Percentiles rank a stretch among this genome's conserved stretches.
phyloP scores from a whole-genome alignment of 2,888 invertebrate species.

The Lypha dubia region DNA sequence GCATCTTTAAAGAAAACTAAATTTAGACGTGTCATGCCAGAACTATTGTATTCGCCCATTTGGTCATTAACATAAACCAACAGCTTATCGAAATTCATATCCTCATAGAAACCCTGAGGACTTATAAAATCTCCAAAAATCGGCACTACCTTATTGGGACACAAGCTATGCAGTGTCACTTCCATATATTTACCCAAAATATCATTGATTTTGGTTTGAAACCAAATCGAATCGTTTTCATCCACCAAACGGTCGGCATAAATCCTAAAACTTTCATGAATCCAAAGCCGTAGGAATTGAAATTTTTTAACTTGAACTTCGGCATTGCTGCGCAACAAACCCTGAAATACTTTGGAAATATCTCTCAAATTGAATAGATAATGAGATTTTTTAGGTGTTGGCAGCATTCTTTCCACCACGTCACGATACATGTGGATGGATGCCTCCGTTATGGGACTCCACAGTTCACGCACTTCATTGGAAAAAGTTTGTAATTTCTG shows the following conservation, averaged over 20 bases:
- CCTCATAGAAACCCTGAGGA: conserved; percentile 90
- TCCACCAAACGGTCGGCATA: conserved; percentile 93
- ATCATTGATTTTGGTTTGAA: conserved; percentile 88
- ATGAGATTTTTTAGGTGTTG: conserved; percentile 95
- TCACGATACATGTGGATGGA: conserved; percentile 91
- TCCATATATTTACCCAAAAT: conserved; percentile 92
- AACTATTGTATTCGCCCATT: conserved; percentile 86
- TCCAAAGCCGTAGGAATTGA: conserved; percentile 91
- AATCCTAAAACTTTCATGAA: conserved; percentile 93
- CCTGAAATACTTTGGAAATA: conserved; percentile 93
- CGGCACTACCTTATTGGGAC: conserved; percentile 88
- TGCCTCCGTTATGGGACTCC: conserved; percentile 88
- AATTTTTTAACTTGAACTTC: conserved; percentile 90
- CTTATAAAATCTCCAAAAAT: conserved; percentile 93
- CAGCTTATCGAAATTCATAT: conserved; percentile 86
- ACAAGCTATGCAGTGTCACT: conserved; percentile 90
- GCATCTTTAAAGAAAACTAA: conserved; percentile 94
- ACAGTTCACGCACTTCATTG: conserved; percentile 89
- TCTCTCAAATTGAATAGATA: conserved; percentile 95
- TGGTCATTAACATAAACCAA: conserved; percentile 85
- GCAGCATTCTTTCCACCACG: conserved; percentile 89
- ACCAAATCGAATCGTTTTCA: conserved; percentile 90
- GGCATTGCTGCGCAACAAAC: conserved; percentile 89
- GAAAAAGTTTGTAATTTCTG: conserved; percentile 91
- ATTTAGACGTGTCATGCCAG: conserved; percentile 91